Base-by-base conservation (phyloP, 2,797 vertebrate genomes). In the Pyrrhura leucotis region DNA sequence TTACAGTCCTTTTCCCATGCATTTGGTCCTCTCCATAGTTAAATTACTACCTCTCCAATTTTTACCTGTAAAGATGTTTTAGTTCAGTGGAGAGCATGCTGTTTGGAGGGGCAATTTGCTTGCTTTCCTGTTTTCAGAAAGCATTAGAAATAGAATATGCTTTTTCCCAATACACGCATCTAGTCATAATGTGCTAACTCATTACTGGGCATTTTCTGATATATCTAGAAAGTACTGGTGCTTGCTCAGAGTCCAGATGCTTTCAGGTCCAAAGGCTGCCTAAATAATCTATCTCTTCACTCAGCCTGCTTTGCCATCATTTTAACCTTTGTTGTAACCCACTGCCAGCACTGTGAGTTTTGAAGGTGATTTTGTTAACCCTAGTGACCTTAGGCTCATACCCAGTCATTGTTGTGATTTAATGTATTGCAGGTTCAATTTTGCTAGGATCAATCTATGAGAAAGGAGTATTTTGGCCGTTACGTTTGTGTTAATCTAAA, bases 401-500 rank as follows among this genome's bases (percentile, higher is more conserved):
- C 59, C 11, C 35, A 73, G 22, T 58, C 28, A n/a, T 81, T 80
- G 85, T 53, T 81, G 42, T 86, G 35, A 83, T 92, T 78, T 86
- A 50, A 66, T 84, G 21, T 85, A 67, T 72, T 89, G 47, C 76
- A 47, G 29, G 25, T 85, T 94, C 66, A 68, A 14, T 92, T 93
- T 91, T 63, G 29, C 63, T 51, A 15, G 54, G 71, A 79, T 84
- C 59, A 37, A 5, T 88, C 74, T 92, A 31, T 67, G 33, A 40
- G 37, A 56, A 93, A 76, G 44, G 31, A 84, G 15, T 81, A 67
- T 69, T 96, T 91, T 91, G n/a, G 17, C 56, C 48, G 12, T 88
- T 95, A 76, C 2, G 5, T 96, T 96, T 96, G 25, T 88, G 63
- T 88, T 97, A 73, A 71, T 63, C 44, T 86, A 79, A 90, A 94